A percentile compares a stretch with the other conserved stretches of the same genome.
phyloP scores from a whole-genome alignment of 2,797 vertebrate species.

The Dermochelys coriacea region DNA sequence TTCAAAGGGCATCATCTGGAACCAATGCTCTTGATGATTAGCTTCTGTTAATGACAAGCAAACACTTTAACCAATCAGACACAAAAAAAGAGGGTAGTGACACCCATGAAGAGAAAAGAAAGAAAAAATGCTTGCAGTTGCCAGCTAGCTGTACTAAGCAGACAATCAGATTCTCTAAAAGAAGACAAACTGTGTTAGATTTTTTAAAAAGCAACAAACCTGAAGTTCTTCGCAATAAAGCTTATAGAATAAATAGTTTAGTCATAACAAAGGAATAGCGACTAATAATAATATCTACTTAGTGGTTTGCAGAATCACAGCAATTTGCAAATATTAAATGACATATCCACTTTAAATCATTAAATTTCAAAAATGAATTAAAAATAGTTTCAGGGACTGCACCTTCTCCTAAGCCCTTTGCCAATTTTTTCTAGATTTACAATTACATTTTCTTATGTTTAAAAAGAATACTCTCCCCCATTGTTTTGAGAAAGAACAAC shows the following conservation, averaged over 20 bases:
- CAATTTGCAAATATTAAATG: background rate
- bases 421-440: background rate
- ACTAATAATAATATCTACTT: background rate
- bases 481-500: background rate
- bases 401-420: background rate
- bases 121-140: rapidly evolving
- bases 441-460: background rate
- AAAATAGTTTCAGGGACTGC: background rate
- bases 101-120: background rate
- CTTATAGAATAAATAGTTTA: rapidly evolving
- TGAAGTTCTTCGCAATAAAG: background rate
- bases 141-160: rapidly evolving
- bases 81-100: rapidly evolving
- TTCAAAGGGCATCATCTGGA: background rate
- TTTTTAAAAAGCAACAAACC: rapidly evolving
- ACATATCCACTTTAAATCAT: background rate
- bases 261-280: rapidly evolving
- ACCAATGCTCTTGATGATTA: background rate
- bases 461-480: background rate
- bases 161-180: rapidly evolving
- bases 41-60: conserved; percentile 9
- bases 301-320: background rate
- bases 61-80: background rate
- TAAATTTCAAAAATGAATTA: background rate
- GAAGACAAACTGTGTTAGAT: background rate